Conservation (phyloP, 2,113 vertebrate species). For the Gallinago paraguaiae region DNA sequence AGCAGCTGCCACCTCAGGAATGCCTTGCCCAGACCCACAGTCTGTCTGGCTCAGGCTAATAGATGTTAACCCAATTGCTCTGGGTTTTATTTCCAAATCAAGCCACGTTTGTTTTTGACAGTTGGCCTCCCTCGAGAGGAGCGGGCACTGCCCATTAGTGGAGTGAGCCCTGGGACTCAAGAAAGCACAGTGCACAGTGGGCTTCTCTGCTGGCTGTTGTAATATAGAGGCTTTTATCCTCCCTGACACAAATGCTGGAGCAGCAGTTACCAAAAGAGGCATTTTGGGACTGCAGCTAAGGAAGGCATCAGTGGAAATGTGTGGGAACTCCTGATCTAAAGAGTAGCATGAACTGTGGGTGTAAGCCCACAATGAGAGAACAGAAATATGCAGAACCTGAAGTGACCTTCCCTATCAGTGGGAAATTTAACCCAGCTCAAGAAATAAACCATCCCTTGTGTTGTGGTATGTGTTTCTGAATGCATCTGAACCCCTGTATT, state of each 20-base stretch:
- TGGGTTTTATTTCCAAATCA: not conserved
- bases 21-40: not conserved
- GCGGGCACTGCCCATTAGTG: not conserved
- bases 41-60: not conserved
- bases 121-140: not conserved
- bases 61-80: not conserved
- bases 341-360: rapidly evolving
- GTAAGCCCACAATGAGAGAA: rapidly evolving
- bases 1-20: not conserved
- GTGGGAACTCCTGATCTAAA: not conserved
- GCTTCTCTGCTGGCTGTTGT: not conserved
- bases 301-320: not conserved
- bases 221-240: not conserved
- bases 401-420: not conserved
- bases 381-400: rapidly evolving
- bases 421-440: not conserved
- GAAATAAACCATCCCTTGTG: not conserved
- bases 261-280: not conserved
- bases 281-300: not conserved
- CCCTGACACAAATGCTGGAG: not conserved
- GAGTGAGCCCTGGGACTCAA: rapidly evolving
- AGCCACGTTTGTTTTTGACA: not conserved
- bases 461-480: not conserved
- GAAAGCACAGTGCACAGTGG: not conserved
- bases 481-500: not conserved